phyloP scores from a whole-genome alignment of 2,113 vertebrate species.

The Grantiella picta region DNA sequence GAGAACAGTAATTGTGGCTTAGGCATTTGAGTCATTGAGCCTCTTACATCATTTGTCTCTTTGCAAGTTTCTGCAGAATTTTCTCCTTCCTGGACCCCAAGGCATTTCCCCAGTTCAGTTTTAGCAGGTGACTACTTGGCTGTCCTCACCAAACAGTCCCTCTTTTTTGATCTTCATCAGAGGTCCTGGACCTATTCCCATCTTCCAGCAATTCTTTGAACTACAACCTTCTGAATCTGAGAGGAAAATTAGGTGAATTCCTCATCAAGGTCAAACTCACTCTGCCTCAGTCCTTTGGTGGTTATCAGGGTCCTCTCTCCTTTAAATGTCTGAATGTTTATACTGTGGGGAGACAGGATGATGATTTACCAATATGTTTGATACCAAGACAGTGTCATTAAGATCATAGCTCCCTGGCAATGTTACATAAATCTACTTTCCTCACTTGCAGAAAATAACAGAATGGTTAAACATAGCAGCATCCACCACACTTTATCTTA shows the following conservation, averaged over 20 bases:
- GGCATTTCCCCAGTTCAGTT: background rate
- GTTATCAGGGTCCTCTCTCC: background rate
- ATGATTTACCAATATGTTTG: background rate
- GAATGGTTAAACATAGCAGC: background rate
- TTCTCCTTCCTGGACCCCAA: background rate
- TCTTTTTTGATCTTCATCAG: background rate
- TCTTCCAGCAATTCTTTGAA: background rate
- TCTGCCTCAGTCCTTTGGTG: background rate
- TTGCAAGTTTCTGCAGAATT: background rate
- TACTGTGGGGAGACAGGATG: background rate
- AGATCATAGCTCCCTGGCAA: background rate
- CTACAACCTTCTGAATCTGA: background rate
- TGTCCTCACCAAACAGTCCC: background rate
- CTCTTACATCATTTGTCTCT: background rate
- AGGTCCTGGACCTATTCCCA: background rate
- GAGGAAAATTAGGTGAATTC: background rate
- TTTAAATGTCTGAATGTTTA: background rate
- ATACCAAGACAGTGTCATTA: background rate
- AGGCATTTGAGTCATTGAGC: background rate
- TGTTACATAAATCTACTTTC: background rate
- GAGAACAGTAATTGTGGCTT: background rate
- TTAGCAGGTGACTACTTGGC: background rate
- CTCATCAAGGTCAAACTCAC: background rate
- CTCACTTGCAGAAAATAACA: background rate
- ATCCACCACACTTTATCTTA: background rate